A percentile compares a stretch with the other conserved stretches of the same genome.
Conservation (phyloP, 2,113 vertebrate species). For the Hypomesus transpacificus region DNA sequence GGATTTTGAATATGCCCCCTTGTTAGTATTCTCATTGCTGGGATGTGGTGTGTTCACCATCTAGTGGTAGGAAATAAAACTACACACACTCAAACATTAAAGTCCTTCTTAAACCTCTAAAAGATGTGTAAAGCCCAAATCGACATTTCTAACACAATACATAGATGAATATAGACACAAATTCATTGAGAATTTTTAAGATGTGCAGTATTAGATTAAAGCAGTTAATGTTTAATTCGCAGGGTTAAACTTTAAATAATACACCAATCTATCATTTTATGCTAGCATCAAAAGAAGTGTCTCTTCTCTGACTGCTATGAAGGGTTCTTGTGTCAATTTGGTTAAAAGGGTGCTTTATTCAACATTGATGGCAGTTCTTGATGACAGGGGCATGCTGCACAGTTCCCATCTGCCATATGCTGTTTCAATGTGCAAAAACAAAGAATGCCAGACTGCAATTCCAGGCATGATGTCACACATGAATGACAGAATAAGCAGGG, state of each 20-base stretch:
- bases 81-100: too few relatives aligned
- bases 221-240: too few relatives aligned
- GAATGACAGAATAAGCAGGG: not conserved
- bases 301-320: conserved; percentile 47
- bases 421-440: conserved; percentile 41
- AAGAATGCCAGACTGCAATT: conserved; percentile 31
- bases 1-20: too few relatives aligned
- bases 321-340: conserved; percentile 45
- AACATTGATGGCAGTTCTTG: conserved; percentile 23
- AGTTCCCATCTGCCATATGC: conserved; percentile 66
- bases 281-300: not conserved
- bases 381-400: not conserved
- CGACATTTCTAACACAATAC: too few relatives aligned
- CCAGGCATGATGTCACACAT: not conserved
- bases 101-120: too few relatives aligned
- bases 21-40: too few relatives aligned
- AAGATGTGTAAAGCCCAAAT: too few relatives aligned
- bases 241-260: not conserved
- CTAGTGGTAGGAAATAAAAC: too few relatives aligned
- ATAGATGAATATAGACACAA: too few relatives aligned
- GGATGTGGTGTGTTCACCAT: too few relatives aligned
- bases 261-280: conserved; percentile 22
- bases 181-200: too few relatives aligned
- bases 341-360: conserved; percentile 28
- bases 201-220: too few relatives aligned